A percentile compares a stretch with the other conserved stretches of the same genome.
phyloP scores from a whole-genome alignment of 2,797 vertebrate species.

The Molothrus ater region DNA sequence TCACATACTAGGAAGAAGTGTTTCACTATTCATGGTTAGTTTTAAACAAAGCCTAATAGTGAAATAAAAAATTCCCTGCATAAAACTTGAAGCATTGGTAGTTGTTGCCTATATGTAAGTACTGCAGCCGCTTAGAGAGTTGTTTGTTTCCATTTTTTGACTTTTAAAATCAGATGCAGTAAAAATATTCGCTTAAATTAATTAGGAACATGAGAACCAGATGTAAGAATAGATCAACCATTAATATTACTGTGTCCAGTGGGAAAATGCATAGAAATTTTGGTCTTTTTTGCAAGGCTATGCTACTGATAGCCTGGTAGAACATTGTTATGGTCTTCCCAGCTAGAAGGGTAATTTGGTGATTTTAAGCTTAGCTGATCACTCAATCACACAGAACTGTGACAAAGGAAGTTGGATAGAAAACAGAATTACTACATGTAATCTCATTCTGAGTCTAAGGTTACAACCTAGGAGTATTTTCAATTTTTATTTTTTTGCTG shows the following conservation, averaged over 20 bases:
- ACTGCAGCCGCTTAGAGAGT: not conserved
- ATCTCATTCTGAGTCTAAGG: not conserved
- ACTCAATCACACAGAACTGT: not conserved
- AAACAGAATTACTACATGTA: not conserved
- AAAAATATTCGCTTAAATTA: not conserved
- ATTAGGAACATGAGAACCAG: not conserved
- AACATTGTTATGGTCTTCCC: not conserved
- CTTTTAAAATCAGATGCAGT: not conserved
- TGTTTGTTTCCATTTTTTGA: not conserved
- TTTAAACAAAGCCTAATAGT: not conserved
- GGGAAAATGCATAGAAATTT: not conserved
- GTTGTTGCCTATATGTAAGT: not conserved
- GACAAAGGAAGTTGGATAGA: not conserved
- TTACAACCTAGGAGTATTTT: not conserved
- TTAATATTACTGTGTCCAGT: not conserved
- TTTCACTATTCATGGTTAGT: not conserved
- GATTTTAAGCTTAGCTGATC: not conserved
- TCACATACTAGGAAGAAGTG: not conserved
- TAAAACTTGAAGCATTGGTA: not conserved
- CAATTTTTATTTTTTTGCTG: not conserved
- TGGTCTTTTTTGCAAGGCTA: not conserved
- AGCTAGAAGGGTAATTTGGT: not conserved
- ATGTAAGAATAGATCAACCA: not conserved
- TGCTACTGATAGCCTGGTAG: not conserved
- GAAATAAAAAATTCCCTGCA: not conserved